phyloP scores from a whole-genome alignment of 2,113 vertebrate genomes.

The Oxyura jamaicensis region DNA sequence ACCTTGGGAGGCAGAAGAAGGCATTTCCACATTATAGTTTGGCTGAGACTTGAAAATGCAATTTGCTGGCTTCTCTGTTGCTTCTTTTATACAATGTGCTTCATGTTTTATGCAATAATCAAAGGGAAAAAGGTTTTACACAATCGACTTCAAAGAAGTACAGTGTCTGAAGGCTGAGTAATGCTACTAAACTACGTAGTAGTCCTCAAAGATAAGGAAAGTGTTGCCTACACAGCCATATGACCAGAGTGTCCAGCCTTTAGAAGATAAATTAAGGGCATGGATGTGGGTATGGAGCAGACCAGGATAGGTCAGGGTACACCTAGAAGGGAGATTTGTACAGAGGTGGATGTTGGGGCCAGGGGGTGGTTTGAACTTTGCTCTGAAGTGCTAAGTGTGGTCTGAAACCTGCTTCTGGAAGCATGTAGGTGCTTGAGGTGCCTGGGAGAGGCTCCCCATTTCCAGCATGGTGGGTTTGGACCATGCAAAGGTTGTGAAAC shows the following conservation, averaged over 20 bases:
- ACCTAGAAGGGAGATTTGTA: background rate
- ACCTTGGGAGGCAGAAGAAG: background rate
- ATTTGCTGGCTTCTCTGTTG: background rate
- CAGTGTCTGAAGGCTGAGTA: background rate
- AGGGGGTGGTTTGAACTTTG: background rate
- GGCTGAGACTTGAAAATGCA: background rate
- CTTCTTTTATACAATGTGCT: background rate
- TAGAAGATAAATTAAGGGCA: background rate
- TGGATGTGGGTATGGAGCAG: background rate
- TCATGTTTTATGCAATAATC: background rate
- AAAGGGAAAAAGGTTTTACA: background rate
- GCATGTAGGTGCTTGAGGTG: rapidly evolving
- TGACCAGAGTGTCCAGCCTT: background rate
- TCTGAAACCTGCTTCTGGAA: background rate
- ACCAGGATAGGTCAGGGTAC: background rate
- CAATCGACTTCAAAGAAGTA: background rate
- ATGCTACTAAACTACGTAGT: background rate
- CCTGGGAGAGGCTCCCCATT: background rate
- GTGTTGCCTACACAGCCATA: background rate
- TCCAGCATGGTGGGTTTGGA: background rate
- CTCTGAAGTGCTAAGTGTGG: background rate
- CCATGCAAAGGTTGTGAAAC: background rate
- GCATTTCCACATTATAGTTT: background rate
- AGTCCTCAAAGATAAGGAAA: background rate
- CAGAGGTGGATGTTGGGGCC: background rate